A percentile compares a stretch with the other conserved stretches of the same genome.
Conservation (phyloP, 2,797 vertebrate genomes). For the Nasua narica region DNA sequence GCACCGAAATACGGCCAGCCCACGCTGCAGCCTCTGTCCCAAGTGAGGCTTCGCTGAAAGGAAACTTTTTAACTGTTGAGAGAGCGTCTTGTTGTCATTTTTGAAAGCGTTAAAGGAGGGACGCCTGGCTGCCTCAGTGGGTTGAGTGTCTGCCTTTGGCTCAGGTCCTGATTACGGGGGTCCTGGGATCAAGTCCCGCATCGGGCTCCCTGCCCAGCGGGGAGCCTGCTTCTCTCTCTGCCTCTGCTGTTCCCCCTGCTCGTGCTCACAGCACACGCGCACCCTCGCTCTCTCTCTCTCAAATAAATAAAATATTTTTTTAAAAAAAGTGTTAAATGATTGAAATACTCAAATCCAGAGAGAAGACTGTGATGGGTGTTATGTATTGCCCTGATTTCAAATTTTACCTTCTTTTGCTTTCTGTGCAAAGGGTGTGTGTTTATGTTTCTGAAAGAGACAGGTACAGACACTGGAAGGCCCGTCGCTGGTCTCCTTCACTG, state of each 20-base stretch:
- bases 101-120: background rate
- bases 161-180: background rate
- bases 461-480: rapidly evolving
- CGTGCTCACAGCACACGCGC: too few species aligned
- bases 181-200: background rate
- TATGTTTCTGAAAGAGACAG: background rate
- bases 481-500: rapidly evolving
- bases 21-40: rapidly evolving
- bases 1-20: rapidly evolving
- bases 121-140: background rate
- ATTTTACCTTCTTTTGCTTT: background rate
- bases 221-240: too few species aligned
- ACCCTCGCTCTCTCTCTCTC: too few species aligned
- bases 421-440: too few species aligned
- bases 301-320: too few species aligned
- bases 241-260: too few species aligned
- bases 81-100: too few species aligned
- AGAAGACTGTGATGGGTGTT: background rate
- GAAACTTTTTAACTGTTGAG: background rate
- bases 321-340: background rate
- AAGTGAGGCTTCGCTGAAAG: rapidly evolving
- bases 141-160: background rate
- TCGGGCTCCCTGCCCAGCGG: background rate
- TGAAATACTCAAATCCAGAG: background rate
- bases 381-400: background rate